Percentiles rank a stretch among this genome's conserved stretches.
These are phyloP conservation scores for Halisarca cf. caerulea DNA, from an alignment of 37 sponge, comb jelly and placozoan species.

Conservation along the genomic window DNA sequence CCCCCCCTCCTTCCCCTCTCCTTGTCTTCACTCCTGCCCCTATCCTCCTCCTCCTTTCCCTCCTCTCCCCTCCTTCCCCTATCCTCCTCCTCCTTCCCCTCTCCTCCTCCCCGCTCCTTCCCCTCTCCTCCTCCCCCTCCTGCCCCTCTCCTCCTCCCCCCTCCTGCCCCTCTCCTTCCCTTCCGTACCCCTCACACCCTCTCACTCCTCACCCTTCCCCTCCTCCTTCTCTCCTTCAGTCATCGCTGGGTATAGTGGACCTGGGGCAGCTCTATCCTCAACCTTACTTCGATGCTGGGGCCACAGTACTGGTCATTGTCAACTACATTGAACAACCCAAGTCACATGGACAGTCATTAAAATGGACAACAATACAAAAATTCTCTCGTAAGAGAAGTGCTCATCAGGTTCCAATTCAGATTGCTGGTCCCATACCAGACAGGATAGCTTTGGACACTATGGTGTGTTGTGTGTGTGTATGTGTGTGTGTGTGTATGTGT, in stretches of 20 bases:
- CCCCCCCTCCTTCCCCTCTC: no score
- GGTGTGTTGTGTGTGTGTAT: slow-evolving; percentile 5
- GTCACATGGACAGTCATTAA: slow-evolving; percentile 31
- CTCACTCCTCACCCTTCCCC: neutral
- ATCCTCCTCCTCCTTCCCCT: no score
- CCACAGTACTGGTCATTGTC: slow-evolving; percentile 60
- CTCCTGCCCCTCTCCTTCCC: no score
- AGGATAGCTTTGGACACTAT: neutral
- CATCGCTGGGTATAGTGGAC: slow-evolving; percentile 40
- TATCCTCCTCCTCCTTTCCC: neutral
- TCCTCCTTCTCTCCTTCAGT: slow-evolving; percentile 1
- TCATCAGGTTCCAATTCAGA: neutral
- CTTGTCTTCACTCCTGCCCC: no score
- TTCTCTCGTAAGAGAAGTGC: neutral
- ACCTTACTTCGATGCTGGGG: slow-evolving; percentile 57
- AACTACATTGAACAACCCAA: slow-evolving; percentile 30
- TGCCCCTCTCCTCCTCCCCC: no score
- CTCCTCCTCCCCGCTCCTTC: no score
- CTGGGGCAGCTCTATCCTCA: slow-evolving; percentile 65
- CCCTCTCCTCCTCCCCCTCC: no score
- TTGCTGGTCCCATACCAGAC: slow-evolving; percentile 7
- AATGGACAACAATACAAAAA: slow-evolving; percentile 1
- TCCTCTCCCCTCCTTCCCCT: neutral
- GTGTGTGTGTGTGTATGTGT: neutral
- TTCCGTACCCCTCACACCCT: no score